Base-by-base conservation (phyloP, 1,140 invertebrate genomes). In the Pseudomyrmex flavicornis region DNA sequence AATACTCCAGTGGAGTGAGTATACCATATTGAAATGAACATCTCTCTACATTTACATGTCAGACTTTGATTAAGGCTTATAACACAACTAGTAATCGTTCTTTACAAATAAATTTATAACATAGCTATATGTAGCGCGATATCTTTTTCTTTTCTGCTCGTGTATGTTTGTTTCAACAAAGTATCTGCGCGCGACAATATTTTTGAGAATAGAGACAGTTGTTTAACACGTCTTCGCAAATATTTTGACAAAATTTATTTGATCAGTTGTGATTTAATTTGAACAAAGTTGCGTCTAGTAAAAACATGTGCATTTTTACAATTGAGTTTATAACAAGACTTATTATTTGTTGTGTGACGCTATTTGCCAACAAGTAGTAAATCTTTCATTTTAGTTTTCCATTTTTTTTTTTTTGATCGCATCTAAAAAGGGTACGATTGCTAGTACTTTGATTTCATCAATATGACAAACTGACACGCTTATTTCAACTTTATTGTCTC, bases 1-100 rank as follows among this genome's bases (percentile, higher is more conserved):
- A 87, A 91, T 90, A 88, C 86, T 92, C 89, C 90, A 91, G 88
- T 88, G 90, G 91, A 91, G 91, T 92, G 91, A 92, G 92, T 92
- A 92, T 92, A 92, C 85, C 84, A 87, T 85, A 90, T 90, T 85
- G 90, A 91, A 85, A 89, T 89, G 87, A 92, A 91, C 88, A 91
- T 88, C 76, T 85, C 69, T 84, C 86, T 62, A 89, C 85, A 91
- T 59, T 90, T 77, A 83, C 70, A 79, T 86, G 77, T 88, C 84
- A 87, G 65, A 86, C 50, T 35, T 35, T 84, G 83, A 88, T 90
- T 86, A 84, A 90, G 90, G 88, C 85, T 88, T 88, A 88, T 91
- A 35, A 35, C 35, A 82, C 83, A 90, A 90, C 88, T 91, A 91
- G 91, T 89, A 89, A 92, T 91, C 87, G 87, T 90, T 90, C 85